Evolutionary conservation across 2,797 vertebrate species (phyloP).

Genomic region (Champsocephalus gunnari): DNA sequence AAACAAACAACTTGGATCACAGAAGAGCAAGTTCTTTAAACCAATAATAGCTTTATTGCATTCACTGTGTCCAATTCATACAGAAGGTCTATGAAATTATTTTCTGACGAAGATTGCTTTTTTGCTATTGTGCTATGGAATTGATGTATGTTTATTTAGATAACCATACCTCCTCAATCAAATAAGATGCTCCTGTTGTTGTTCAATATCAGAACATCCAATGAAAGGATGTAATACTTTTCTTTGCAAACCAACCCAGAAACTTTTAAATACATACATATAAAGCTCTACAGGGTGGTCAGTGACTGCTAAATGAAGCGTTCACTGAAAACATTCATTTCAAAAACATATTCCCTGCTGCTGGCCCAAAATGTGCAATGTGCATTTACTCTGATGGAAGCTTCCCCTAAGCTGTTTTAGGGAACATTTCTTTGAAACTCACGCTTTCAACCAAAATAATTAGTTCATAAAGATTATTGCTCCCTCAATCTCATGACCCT

Average conservation of each 20-base stretch:
- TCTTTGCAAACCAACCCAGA: background rate
- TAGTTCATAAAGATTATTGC: conserved; percentile 8
- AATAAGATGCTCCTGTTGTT: background rate
- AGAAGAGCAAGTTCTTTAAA: conserved; percentile 29
- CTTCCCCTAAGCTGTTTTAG: background rate
- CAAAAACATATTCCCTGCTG: conserved; percentile 3
- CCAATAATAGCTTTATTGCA: conserved; percentile 20
- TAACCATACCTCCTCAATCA: background rate
- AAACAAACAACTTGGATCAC: conserved; percentile 46
- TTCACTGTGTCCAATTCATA: conserved; percentile 20
- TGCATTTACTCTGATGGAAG: conserved; percentile 9
- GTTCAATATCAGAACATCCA: background rate
- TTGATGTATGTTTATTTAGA: background rate
- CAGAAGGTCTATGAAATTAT: conserved; percentile 10
- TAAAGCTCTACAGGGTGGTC: conserved; percentile 5
- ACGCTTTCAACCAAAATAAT: background rate
- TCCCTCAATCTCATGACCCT: background rate
- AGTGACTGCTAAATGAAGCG: conserved; percentile 13
- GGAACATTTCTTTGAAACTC: conserved; percentile 1
- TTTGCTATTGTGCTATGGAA: background rate
- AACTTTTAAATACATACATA: background rate
- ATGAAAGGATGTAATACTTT: background rate
- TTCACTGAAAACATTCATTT: conserved; percentile 6
- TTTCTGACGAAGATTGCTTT: conserved; percentile 26
- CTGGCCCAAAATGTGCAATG: background rate